Base-by-base conservation (phyloP, 2,113 vertebrate genomes). In the Bufo bufo region DNA sequence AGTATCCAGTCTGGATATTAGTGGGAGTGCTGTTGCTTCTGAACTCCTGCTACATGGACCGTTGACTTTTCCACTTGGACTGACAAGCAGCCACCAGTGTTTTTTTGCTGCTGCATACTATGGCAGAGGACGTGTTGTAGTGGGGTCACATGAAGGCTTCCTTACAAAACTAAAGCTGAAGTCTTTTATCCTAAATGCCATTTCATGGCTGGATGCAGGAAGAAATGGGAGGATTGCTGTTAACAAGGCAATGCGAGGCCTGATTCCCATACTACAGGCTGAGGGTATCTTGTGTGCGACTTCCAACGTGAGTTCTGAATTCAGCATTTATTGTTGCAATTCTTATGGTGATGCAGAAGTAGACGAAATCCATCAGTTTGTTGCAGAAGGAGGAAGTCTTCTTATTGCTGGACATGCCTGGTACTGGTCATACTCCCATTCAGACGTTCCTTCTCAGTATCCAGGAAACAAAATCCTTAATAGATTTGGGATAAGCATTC, bases 381-480 rank as follows among this genome's bases (percentile, higher is more conserved):
- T 95, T 13, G 93, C 94, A 2, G 95, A 95, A 86, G 95, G 95
- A 9, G 94, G 95, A 0, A 94, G 95, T 0, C 89, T 96, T 0
- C 92, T 96, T 0, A 16, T 94, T 2, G 95, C 91, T 6, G 95
- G 94, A 50, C 95, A 96, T 11, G 92, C 94, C 77, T 95, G 95
- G 95, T 92, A 93, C 90, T 96, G 95, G 95, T 91, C 94, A 84
- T 93, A 92, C 82, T 91, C 93, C 84, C 92, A 95, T 89, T 1
- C 2, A 0, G 87, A 90, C 0, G 92, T 93, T 0, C 82, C 94
- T 86, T 92, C 93, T 1, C 12, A 90, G 0, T 95, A 95, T 50
- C 90, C 96, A 33, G 97, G 95, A 81, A 98, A 98, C 91, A 94
- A 92, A 80, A 94, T 98, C 81, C 93, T 98, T 69, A 98, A 94